These are phyloP conservation scores for Bovichtus diacanthus DNA, from an alignment of 2,797 vertebrate species.

Conservation along the genomic window DNA sequence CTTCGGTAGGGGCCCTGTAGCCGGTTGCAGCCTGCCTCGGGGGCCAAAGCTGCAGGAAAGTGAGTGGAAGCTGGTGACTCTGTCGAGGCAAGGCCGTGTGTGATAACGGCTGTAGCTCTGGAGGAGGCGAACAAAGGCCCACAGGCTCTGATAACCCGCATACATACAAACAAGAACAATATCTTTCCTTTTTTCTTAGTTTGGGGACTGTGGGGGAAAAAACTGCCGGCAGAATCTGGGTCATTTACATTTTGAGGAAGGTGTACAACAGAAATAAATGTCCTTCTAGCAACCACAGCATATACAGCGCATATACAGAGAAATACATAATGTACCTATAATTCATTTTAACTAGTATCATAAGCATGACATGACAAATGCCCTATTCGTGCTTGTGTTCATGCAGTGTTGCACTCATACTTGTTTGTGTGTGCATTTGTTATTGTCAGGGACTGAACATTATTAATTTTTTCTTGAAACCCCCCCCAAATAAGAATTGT, in stretches of 20 bases:
- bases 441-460: constrained; percentile 30
- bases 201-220: constrained; percentile 55
- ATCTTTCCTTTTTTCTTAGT: constrained; percentile 65
- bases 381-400: constrained; percentile 11
- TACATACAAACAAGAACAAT: constrained; percentile 67
- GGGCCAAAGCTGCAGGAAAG: constrained; percentile 59
- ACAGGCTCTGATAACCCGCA: constrained; percentile 67
- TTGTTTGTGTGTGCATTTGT: constrained; percentile 43
- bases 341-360: constrained; percentile 69
- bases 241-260: constrained; percentile 79
- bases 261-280: constrained; percentile 68
- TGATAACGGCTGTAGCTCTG: constrained; percentile 63
- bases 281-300: constrained; percentile 60
- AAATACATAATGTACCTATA: constrained; percentile 60
- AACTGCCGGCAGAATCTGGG: constrained; percentile 70
- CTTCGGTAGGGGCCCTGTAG: constrained; percentile 56
- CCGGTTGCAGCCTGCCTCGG: constrained; percentile 38
- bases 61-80: constrained; percentile 40
- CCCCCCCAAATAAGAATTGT: neutral
- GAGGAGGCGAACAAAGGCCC: constrained; percentile 66
- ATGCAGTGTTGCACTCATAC: constrained; percentile 27
- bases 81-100: constrained; percentile 58
- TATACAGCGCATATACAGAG: constrained; percentile 44
- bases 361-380: constrained; percentile 61
- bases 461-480: constrained; percentile 40